A percentile compares a stretch with the other conserved stretches of the same genome.
Conservation (phyloP, 2,113 vertebrate genomes). For the Sardina pilchardus region DNA sequence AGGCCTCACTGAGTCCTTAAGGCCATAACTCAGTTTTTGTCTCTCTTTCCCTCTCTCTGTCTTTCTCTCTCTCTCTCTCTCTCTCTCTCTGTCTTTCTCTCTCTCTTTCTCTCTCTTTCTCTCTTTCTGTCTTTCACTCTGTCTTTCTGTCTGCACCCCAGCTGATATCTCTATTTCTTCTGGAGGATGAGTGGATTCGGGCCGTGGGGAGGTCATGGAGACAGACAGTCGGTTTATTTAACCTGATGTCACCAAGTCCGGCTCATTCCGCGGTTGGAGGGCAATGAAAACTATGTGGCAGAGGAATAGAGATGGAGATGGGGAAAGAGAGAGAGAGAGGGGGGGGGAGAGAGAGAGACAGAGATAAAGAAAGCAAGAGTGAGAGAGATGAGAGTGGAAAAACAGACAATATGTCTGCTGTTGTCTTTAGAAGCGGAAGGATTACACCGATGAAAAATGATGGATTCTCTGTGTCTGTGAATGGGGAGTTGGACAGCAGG, state of each 20-base stretch:
- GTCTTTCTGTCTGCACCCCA: not conserved
- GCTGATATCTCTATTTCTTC: slow-evolving; percentile 32
- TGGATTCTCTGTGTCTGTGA: not conserved
- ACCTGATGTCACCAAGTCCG: slow-evolving; percentile 29
- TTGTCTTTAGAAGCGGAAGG: not conserved
- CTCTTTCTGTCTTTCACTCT: not conserved
- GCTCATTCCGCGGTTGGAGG: slow-evolving; percentile 9
- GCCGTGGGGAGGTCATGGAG: slow-evolving; percentile 32
- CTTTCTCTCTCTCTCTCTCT: not conserved
- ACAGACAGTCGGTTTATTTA: slow-evolving; percentile 41
- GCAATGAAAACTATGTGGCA: not conserved
- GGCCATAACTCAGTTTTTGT: not conserved
- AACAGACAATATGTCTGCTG: not conserved
- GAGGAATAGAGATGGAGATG: slow-evolving; percentile 8
- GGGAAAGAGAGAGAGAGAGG: not conserved
- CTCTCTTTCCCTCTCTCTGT: not conserved
- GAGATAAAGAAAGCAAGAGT: not conserved
- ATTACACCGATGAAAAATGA: slow-evolving; percentile 25
- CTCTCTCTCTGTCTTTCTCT: not conserved
- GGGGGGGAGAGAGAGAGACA: not conserved
- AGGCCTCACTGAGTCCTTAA: not conserved
- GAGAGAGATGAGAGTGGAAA: not conserved
- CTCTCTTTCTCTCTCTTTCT: not conserved
- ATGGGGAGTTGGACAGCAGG: not conserved
- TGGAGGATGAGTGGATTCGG: not conserved